A percentile compares a stretch with the other conserved stretches of the same genome.
Conservation (phyloP, 2,113 vertebrate genomes). For the Serilophus lunatus region DNA sequence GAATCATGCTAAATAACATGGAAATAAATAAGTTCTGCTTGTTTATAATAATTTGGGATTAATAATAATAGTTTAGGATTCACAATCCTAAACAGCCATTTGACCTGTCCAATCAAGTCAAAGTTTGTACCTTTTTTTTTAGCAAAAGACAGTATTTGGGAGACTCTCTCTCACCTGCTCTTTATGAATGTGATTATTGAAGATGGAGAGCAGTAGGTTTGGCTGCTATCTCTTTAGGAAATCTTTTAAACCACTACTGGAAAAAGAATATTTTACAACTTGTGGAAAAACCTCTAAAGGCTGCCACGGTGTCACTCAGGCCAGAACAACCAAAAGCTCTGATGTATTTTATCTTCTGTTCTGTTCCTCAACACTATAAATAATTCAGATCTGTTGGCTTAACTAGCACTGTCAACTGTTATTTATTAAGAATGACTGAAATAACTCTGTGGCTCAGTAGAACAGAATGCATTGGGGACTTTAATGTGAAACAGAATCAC, state of each 20-base stretch:
- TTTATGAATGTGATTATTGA: background rate
- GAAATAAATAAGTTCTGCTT: background rate
- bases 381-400: constrained; percentile 68
- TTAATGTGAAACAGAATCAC: constrained; percentile 9
- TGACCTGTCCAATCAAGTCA: background rate
- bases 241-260: background rate
- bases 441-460: constrained; percentile 54
- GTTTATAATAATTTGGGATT: background rate
- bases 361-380: constrained; percentile 49
- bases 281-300: background rate
- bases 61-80: background rate
- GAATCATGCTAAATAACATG: background rate
- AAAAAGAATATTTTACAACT: constrained; percentile 7
- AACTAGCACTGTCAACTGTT: constrained; percentile 62
- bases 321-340: constrained; percentile 35
- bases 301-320: constrained; percentile 4
- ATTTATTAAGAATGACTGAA: constrained; percentile 67
- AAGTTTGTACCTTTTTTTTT: background rate
- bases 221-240: constrained; percentile 20
- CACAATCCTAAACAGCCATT: background rate
- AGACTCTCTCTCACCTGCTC: background rate
- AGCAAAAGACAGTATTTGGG: background rate
- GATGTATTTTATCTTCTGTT: constrained; percentile 45
- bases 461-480: constrained; percentile 49
- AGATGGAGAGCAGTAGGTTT: background rate